These are phyloP conservation scores for Exocentrus adspersus DNA, from an alignment of 2,888 invertebrate genomes.

Conservation along the genomic window DNA sequence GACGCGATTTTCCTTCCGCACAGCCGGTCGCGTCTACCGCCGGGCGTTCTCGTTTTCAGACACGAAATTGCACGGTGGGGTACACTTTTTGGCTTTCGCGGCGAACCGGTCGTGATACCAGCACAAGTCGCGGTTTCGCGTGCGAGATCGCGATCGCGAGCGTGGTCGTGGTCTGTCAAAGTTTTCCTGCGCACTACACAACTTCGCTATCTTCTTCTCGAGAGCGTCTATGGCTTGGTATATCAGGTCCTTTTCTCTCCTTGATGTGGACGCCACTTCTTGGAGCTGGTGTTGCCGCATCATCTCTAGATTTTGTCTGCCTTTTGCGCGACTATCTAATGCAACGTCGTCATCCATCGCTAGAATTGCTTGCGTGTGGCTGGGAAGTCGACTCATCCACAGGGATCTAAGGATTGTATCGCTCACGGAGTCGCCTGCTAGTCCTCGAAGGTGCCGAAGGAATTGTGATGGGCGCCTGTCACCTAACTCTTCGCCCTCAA, in stretches of 20 bases:
- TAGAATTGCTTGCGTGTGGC: background rate
- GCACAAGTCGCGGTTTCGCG: too few species aligned
- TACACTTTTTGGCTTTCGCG: too few species aligned
- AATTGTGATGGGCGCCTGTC: constrained; percentile 8
- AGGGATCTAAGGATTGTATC: background rate
- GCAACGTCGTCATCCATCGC: background rate
- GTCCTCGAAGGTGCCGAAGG: constrained; percentile 5
- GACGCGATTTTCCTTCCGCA: too few species aligned
- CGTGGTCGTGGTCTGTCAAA: too few species aligned
- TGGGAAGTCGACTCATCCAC: constrained; percentile 8
- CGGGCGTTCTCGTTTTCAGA: too few species aligned
- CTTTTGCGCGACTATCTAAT: background rate
- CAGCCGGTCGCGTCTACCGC: too few species aligned
- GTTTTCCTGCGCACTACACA: too few species aligned
- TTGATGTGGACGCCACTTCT: background rate
- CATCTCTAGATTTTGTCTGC: constrained; percentile 9
- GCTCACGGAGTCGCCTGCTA: background rate
- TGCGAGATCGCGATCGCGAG: too few species aligned
- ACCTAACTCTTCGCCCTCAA: constrained; percentile 5
- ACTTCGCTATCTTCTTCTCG: background rate
- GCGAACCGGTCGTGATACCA: too few species aligned
- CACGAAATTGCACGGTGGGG: too few species aligned
- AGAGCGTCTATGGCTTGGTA: background rate
- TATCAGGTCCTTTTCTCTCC: background rate
- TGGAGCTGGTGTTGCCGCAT: background rate